Conservation (phyloP, 2,888 invertebrate species). For the Eudasyphora cyanicolor region DNA sequence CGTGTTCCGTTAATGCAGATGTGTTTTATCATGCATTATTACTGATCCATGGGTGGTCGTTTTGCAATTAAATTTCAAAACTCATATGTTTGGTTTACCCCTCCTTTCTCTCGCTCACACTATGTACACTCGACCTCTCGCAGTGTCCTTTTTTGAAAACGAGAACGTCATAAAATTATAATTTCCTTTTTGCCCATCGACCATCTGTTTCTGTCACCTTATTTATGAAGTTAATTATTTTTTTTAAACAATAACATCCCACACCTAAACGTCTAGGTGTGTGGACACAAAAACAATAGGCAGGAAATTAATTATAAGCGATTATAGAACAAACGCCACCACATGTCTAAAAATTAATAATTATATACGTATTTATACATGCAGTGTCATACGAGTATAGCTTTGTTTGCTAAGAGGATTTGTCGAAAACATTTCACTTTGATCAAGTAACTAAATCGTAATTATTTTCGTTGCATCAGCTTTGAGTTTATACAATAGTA, state of each 20-base stretch:
- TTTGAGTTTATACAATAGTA: background rate
- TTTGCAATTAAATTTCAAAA: background rate
- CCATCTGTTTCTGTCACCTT: constrained; percentile 26
- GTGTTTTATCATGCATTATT: background rate
- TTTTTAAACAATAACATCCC: background rate
- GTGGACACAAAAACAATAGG: background rate
- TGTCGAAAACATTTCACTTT: too few relatives aligned
- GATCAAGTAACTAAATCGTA: too few relatives aligned
- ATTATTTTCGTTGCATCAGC: background rate
- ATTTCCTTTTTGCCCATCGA: background rate
- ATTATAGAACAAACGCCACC: background rate
- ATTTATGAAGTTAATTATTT: constrained; percentile 30
- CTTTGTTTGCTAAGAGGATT: too few relatives aligned
- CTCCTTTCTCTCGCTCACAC: too few relatives aligned
- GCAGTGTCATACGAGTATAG: background rate
- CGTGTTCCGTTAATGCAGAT: background rate
- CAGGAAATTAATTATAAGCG: background rate
- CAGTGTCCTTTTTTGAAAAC: background rate
- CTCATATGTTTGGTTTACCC: background rate
- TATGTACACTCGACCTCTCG: background rate
- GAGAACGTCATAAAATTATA: background rate
- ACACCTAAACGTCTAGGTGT: background rate
- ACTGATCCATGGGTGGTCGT: background rate
- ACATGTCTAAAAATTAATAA: constrained; percentile 1
- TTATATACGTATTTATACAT: background rate